These are phyloP conservation scores for Drosophila setifemur DNA, from an alignment of 1,140 invertebrate genomes.

Conservation along the genomic window DNA sequence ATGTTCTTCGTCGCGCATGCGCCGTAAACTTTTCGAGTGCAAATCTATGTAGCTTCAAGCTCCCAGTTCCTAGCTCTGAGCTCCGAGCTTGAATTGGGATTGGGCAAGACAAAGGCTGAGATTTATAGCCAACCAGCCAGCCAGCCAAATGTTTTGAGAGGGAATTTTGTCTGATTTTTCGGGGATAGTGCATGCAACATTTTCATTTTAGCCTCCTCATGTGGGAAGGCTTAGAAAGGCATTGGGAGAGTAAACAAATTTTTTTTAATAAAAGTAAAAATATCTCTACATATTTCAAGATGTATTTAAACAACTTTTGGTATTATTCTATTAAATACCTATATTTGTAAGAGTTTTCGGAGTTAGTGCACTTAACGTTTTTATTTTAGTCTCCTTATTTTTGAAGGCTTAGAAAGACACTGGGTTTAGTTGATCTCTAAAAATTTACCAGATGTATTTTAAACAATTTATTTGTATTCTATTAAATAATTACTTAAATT, in stretches of 20 bases:
- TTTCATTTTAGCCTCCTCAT: slow-evolving; percentile 15
- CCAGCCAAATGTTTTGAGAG: slow-evolving; percentile 30
- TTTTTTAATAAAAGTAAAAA: neutral
- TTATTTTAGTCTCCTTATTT: too few relatives aligned
- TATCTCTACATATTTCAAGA: too few relatives aligned
- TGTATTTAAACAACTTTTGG: neutral
- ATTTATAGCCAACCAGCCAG: slow-evolving; percentile 45
- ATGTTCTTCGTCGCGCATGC: slow-evolving; percentile 65
- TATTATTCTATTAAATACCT: neutral
- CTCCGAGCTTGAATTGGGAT: slow-evolving; percentile 16
- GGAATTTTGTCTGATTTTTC: slow-evolving; percentile 28
- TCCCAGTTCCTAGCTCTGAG: too few relatives aligned
- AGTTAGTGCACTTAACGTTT: too few relatives aligned
- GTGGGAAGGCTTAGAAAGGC: slow-evolving; percentile 27
- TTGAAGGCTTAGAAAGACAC: too few relatives aligned
- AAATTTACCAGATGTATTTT: too few relatives aligned
- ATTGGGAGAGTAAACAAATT: neutral
- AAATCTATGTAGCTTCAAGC: slow-evolving; percentile 66
- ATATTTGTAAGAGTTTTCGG: too few relatives aligned
- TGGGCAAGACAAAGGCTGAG: slow-evolving; percentile 48
- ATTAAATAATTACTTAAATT: too few relatives aligned
- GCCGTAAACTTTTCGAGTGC: slow-evolving; percentile 57
- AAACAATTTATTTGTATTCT: too few relatives aligned
- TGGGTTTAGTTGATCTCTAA: too few relatives aligned
- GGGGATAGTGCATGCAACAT: slow-evolving; percentile 30